Evolutionary conservation across 2,797 vertebrate species (phyloP), one percentile per base, ranked within the genome.

Genomic region (Sebastes hubbsi): DNA sequence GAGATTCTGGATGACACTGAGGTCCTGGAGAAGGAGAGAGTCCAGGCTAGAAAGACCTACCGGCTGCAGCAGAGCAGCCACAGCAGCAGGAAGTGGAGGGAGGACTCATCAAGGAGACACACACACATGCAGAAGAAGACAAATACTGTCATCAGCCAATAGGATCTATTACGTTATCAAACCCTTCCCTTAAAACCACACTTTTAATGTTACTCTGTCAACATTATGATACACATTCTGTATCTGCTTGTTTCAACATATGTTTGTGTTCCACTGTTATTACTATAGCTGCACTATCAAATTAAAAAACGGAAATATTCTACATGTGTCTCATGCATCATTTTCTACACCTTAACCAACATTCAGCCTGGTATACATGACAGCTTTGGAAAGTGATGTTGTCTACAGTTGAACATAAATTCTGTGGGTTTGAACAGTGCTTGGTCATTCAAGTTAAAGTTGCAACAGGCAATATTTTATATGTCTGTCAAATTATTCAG

Each of bases 1-100:
- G 93, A 95, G 88, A 93, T 95, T 5, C 90, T 96, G 86, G 95
- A 96, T n/a, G 95, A 96, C 91, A 96, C 95, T 0, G 93, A 95
- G 83, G 95, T 96, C 36, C 84, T 92, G 84, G 88, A 93, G 38
- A 90, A 92, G 72, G 96, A 96, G 84, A 80, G 94, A 62, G 75
- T 49, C 14, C 93, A 95, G 79, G 95, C 96, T 9, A 85, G 82
- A 36, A 95, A 92, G 81, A 95, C 94, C 24, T 96, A 96, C 88
- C 1, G 85, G 46, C 87, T 93, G 42, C 94, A 95, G 75, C 91
- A 89, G 73, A 89, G 81, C 71, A 72, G 64, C 7, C 87, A 91
- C 34, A 75, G 84, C 80, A 84, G 81, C 71, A 91, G 86, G 8
- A 95, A 66, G 83, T 94, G 84, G 82, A 94, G 87, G 76, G 92